phyloP scores from a whole-genome alignment of 1,140 invertebrate species.

The Cepaea nemoralis region DNA sequence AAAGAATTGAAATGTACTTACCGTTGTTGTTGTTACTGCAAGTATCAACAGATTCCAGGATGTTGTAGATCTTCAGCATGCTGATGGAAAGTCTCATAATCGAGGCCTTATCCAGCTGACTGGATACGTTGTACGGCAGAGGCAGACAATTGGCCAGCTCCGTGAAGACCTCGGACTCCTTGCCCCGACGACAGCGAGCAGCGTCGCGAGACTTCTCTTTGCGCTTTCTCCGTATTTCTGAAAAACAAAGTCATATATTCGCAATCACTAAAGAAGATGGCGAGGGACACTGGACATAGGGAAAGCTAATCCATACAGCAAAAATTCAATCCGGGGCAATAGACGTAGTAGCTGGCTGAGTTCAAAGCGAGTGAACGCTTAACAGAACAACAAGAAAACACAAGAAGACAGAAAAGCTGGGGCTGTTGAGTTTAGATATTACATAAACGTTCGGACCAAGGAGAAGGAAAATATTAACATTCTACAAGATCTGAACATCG shows the following conservation, averaged over 20 bases:
- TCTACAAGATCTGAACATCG: too few species aligned
- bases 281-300: too few species aligned
- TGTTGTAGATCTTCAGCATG: constrained; percentile 87
- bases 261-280: too few species aligned
- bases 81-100: constrained; percentile 97
- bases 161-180: constrained; percentile 98
- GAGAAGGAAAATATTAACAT: too few species aligned
- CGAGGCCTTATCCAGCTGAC: constrained; percentile 97
- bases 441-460: too few species aligned
- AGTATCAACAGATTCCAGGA: constrained; percentile 40
- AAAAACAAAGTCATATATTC: constrained; percentile 38
- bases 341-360: too few species aligned
- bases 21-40: neutral
- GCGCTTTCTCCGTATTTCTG: constrained; percentile 73
- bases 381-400: too few species aligned
- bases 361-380: too few species aligned
- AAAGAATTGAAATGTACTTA: neutral
- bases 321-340: too few species aligned
- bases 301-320: too few species aligned
- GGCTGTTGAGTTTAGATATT: too few species aligned
- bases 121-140: constrained; percentile 90
- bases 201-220: constrained; percentile 98
- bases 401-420: too few species aligned
- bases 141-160: constrained; percentile 96
- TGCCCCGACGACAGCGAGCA: constrained; percentile 91